These are phyloP conservation scores for Drosophila anomalata DNA, from an alignment of 2,888 invertebrate species.

Conservation along the genomic window DNA sequence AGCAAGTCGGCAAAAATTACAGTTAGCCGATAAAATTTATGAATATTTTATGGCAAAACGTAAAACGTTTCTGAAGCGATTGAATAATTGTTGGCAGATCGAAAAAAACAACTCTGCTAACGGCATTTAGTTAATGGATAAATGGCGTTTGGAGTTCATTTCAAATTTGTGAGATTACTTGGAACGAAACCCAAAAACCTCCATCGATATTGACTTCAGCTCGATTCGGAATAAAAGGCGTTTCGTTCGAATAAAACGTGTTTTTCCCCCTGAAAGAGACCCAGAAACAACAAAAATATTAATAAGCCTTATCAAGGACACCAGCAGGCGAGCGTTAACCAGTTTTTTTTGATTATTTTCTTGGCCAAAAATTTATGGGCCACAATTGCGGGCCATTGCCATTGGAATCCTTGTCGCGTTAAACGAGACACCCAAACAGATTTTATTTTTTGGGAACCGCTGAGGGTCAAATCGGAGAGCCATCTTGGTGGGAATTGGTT, in stretches of 20 bases:
- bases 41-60: constrained; percentile 32
- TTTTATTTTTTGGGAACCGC: constrained; percentile 25
- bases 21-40: constrained; percentile 31
- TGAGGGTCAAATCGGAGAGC: constrained; percentile 59
- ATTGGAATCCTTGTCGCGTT: constrained; percentile 68
- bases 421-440: constrained; percentile 28
- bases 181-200: constrained; percentile 27
- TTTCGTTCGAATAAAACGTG: constrained; percentile 55
- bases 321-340: constrained; percentile 54
- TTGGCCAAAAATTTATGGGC: constrained; percentile 62
- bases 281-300: constrained; percentile 44
- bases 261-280: constrained; percentile 49
- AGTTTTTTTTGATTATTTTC: constrained; percentile 44
- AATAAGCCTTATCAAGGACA: constrained; percentile 71
- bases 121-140: constrained; percentile 50
- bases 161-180: constrained; percentile 58
- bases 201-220: constrained; percentile 2
- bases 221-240: constrained; percentile 34
- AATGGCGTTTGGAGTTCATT: constrained; percentile 53
- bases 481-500: constrained; percentile 18
- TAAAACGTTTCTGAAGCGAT: constrained; percentile 20
- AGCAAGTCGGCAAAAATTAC: constrained; percentile 18
- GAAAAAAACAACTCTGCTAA: constrained; percentile 44
- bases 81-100: constrained; percentile 25
- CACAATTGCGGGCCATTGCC: constrained; percentile 71